Base-by-base conservation (phyloP, 2,888 invertebrate species). In the Villa cingulata region DNA sequence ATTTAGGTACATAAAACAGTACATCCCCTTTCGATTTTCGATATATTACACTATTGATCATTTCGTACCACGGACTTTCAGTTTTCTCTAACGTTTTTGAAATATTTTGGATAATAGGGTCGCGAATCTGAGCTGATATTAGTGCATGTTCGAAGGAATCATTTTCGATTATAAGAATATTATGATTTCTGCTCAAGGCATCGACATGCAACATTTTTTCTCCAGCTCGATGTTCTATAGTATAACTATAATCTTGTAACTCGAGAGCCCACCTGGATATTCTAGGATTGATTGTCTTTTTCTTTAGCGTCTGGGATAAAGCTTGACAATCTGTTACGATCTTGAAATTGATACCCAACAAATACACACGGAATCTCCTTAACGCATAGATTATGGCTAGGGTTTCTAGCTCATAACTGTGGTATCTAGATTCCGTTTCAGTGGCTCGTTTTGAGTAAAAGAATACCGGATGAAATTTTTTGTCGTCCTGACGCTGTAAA, bases 221-320 rank as follows among this genome's bases (percentile, higher is more conserved):
- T 15, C 37, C 37, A 9, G 37, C 15, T n/a, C 37, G 3, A n/a
- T 37, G 16, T n/a, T 37, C 37, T 16, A 37, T n/a, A 37, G 37
- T 9, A n/a, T 15, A 15, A 37, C n/a, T n/a, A n/a, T 16, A 63
- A 38, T 64, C 62, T 45, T 59, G 59, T 2, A 57, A 48, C 16
- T 17, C 34, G 7, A 62, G 36, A 56, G 60, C 61, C 37, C 37
- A 37, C 9, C 37, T 12, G 7, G 15, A 12, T n/a, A 37, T 37
- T 16, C 37, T 37, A 16, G 37, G 15, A 16, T 9, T 37, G 7
- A 37, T 16, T 9, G 12, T n/a, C 17, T n/a, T 15, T 16, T 37
- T 37, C n/a, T 12, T n/a, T n/a, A 37, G 16, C 7, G 37, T n/a
- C 12, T 7, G 9, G 7, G 7, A 9, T 16, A 37, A 37, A n/a